Evolutionary conservation across 2,113 vertebrate genomes (phyloP).

Genomic region (Mus pahari): DNA sequence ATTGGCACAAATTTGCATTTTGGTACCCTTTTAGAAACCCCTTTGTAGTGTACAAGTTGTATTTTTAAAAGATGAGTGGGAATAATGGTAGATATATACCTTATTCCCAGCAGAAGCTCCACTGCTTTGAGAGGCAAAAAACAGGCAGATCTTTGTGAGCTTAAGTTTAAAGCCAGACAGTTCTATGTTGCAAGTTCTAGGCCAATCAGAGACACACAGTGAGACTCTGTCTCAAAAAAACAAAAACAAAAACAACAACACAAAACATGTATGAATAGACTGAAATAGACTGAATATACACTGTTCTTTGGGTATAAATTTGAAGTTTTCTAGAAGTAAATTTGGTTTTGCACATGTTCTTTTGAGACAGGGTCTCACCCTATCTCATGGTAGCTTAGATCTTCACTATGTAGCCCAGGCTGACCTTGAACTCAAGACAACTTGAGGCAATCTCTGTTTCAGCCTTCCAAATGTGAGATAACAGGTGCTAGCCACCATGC

Average conservation of each 20-base stretch:
- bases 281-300: neutral
- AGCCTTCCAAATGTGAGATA: neutral
- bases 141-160: neutral
- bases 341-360: neutral
- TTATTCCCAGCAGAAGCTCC: neutral
- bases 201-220: neutral
- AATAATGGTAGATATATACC: neutral
- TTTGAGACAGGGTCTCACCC: neutral
- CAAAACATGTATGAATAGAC: neutral
- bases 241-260: no score
- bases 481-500: neutral
- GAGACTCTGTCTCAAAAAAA: neutral
- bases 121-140: neutral
- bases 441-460: neutral
- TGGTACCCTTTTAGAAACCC: slow-evolving; percentile 12
- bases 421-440: neutral
- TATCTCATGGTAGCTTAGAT: neutral
- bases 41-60: neutral
- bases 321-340: neutral
- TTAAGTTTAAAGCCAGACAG: neutral
- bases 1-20: neutral
- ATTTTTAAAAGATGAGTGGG: neutral
- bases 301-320: neutral
- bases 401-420: neutral
- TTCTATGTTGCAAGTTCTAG: neutral